Evolutionary conservation across 2,113 vertebrate genomes (phyloP).

Genomic region (Lophochroa leadbeateri): DNA sequence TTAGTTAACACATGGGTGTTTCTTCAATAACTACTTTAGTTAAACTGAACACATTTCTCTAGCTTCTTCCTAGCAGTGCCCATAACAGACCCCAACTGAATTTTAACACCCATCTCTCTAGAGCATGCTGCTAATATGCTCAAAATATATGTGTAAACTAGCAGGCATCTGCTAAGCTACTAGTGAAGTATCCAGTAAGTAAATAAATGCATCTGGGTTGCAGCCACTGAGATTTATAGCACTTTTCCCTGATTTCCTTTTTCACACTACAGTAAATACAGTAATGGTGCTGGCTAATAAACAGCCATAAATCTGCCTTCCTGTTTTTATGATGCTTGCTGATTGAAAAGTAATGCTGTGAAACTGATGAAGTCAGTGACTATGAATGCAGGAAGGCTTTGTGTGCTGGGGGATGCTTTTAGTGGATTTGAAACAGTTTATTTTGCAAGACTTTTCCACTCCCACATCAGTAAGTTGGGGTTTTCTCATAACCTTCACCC

Average conservation of each 20-base stretch:
- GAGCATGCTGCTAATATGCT: slow-evolving; percentile 44
- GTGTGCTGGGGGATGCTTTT: not conserved
- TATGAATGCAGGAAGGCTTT: slow-evolving; percentile 21
- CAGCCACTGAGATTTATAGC: slow-evolving; percentile 62
- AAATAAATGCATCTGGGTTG: slow-evolving; percentile 71
- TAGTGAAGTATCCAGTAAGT: slow-evolving; percentile 60
- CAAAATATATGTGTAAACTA: slow-evolving; percentile 60
- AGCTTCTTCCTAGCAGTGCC: slow-evolving; percentile 4
- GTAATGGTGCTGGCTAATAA: slow-evolving; percentile 67
- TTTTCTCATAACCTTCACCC: slow-evolving; percentile 36
- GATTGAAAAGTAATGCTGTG: slow-evolving; percentile 66
- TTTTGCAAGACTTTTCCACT: slow-evolving; percentile 17
- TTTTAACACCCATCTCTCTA: slow-evolving; percentile 44
- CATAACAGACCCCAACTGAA: slow-evolving; percentile 39
- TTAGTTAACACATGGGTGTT: not conserved
- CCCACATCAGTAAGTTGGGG: slow-evolving; percentile 10
- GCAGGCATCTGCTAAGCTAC: slow-evolving; percentile 59
- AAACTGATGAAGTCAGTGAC: slow-evolving; percentile 56
- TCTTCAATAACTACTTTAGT: not conserved
- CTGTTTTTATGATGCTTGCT: slow-evolving; percentile 61
- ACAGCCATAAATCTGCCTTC: slow-evolving; percentile 61
- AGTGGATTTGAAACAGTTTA: not conserved
- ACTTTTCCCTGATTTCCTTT: slow-evolving; percentile 48
- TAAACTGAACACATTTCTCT: not conserved
- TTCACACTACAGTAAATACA: slow-evolving; percentile 70